Evolutionary conservation across 2,888 invertebrate genomes (phyloP), one percentile per base, ranked within the genome.

Genomic region (Erebia aethiops): DNA sequence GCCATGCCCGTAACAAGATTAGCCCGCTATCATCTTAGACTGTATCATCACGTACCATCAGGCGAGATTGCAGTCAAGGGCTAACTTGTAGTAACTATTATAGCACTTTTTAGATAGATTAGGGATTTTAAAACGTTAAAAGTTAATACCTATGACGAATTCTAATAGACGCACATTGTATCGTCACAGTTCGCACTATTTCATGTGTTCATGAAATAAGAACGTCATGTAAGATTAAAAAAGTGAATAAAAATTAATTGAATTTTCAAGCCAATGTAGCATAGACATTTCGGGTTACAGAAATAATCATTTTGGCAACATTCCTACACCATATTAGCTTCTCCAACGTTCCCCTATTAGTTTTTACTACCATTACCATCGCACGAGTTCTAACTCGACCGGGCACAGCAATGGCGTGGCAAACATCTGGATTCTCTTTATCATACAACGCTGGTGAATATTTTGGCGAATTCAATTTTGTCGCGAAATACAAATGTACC

Each of bases 281-380:
- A n/a, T 57, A 26, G 26, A 26, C n/a, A 9, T 56, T 18, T 35
- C 13, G 16, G 46, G 43, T 61, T 46, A 46, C 46, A 21, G 13
- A 60, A 61, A 46, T 61, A 61, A 61, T 46, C 7, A 13, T 46
- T 41, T 61, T 61, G 61, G 61, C 61, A 61, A 43, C 61, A 46
- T 46, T 46, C 60, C 41, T 43, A 43, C 16, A 61, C 21, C 46
- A 18, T 61, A 61, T 61, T 61, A 61, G 61, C 43, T 61, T 60
- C 43, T 60, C 16, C 61, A 46, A 46, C 61, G 60, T 4, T 18
- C 43, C 13, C 16, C 58, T 5, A 18, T 61, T 18, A 46, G 46
- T 46, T 61, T 61, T 61, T 46, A 61, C 46, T 18, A 43, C 61
- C 16, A 18, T 18, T 61, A 46, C 61, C 13, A 18, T 46, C 46